Evolutionary conservation across 2,797 vertebrate species (phyloP).

Genomic region (Epinephelus malabaricus): DNA sequence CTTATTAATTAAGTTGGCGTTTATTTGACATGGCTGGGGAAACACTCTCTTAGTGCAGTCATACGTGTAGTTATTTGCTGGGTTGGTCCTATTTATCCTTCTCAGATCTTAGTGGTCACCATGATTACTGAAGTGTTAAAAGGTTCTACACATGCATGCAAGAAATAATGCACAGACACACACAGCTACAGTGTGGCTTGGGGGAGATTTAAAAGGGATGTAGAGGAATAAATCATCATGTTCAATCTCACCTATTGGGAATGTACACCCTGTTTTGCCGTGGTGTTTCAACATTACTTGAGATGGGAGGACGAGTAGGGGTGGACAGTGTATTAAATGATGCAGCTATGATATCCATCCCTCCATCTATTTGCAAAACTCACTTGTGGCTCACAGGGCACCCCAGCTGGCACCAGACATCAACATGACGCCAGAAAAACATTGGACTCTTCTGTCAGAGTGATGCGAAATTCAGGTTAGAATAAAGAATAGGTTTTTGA

Average conservation of each 20-base stretch:
- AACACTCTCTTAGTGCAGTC: conserved; percentile 31
- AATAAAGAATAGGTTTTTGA: no score
- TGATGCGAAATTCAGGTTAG: no score
- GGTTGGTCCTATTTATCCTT: conserved; percentile 9
- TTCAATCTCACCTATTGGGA: conserved; percentile 6
- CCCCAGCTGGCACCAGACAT: no score
- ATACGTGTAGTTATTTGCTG: conserved; percentile 32
- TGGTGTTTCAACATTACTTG: conserved; percentile 18
- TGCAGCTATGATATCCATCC: conserved; percentile 1
- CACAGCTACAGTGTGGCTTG: background rate
- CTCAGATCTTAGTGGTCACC: conserved; percentile 3
- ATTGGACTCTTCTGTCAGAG: no score
- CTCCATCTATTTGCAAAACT: background rate
- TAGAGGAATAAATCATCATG: conserved; percentile 40
- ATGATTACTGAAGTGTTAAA: conserved; percentile 32
- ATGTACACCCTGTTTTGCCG: conserved; percentile 11
- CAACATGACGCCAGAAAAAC: no score
- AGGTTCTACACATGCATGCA: conserved; percentile 1
- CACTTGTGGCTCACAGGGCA: background rate
- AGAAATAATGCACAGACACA: conserved; percentile 1
- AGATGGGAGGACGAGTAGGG: background rate
- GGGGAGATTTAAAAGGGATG: conserved; percentile 30
- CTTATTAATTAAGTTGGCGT: conserved; percentile 66
- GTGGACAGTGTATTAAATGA: background rate
- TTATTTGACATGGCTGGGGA: conserved; percentile 57